Evolutionary conservation across 2,113 vertebrate species (phyloP).

Genomic region (Pangasianodon gigas): DNA sequence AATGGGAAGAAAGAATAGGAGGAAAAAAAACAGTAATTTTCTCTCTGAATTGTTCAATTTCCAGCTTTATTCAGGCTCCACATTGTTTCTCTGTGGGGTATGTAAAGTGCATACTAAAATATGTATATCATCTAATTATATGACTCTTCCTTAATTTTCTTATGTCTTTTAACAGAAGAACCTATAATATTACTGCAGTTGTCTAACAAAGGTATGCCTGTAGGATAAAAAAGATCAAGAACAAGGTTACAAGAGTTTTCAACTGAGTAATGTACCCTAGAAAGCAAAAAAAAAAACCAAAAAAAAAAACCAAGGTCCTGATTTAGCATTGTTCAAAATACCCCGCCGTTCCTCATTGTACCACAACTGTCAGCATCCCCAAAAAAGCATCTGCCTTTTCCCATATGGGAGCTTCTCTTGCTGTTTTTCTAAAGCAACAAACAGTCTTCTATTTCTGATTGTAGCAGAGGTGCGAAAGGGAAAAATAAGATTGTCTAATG

Average conservation of each 20-base stretch:
- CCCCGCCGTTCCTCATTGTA: slow-evolving; percentile 14
- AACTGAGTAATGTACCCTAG: not conserved
- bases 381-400: slow-evolving; percentile 19
- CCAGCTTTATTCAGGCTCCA: not conserved
- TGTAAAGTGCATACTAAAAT: not conserved
- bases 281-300: not conserved
- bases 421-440: slow-evolving; percentile 9
- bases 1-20: not conserved
- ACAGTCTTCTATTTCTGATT: slow-evolving; percentile 35
- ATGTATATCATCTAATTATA: not conserved
- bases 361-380: slow-evolving; percentile 32
- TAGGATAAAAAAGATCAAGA: not conserved
- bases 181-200: not conserved
- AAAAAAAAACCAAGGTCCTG: not conserved
- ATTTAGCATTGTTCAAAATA: slow-evolving; percentile 44
- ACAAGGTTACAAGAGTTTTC: slow-evolving; percentile 16
- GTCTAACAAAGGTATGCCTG: not conserved
- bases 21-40: not conserved
- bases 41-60: not conserved
- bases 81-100: not conserved
- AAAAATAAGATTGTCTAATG: slow-evolving; percentile 57
- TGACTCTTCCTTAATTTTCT: not conserved
- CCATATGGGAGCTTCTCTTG: not conserved
- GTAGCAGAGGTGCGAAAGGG: not conserved
- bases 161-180: too few species aligned